Conservation (phyloP, 2,113 vertebrate species). For the Phalacrocorax carbo region DNA sequence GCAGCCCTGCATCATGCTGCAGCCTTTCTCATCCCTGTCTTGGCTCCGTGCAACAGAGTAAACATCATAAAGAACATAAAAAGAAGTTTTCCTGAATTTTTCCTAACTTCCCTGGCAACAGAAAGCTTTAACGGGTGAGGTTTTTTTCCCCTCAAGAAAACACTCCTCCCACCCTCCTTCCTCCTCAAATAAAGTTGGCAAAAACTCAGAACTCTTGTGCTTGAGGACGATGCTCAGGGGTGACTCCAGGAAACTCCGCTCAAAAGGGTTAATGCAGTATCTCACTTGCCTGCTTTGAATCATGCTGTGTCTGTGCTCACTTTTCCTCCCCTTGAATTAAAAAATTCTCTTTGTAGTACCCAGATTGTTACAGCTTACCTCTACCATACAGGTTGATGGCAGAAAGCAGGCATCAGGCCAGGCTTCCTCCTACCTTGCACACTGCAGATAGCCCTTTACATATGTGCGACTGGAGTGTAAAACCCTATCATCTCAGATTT, state of each 20-base stretch:
- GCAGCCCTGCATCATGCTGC: neutral
- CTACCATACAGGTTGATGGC: neutral
- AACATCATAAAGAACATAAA: constrained; percentile 64
- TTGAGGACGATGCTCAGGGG: neutral
- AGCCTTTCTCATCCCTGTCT: constrained; percentile 40
- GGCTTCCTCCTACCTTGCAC: neutral
- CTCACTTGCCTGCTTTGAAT: constrained; percentile 10
- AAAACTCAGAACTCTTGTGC: neutral
- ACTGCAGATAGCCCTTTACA: neutral
- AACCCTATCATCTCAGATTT: neutral
- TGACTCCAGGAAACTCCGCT: constrained; percentile 38
- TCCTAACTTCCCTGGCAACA: constrained; percentile 59
- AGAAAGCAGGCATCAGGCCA: neutral
- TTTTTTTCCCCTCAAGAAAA: constrained; percentile 12
- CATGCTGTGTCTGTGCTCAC: neutral
- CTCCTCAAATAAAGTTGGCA: constrained; percentile 4
- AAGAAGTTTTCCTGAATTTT: constrained; percentile 67
- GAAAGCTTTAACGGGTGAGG: constrained; percentile 8
- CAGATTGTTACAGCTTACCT: neutral
- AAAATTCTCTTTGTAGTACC: neutral
- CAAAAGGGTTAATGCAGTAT: neutral
- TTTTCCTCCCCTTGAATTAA: neutral
- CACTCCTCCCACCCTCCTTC: neutral
- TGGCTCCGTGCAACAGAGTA: constrained; percentile 36
- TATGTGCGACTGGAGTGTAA: fast-evolving